These are phyloP conservation scores for Aplidium turbinatum DNA, from an alignment of 23 tunicate species.

Conservation along the genomic window DNA sequence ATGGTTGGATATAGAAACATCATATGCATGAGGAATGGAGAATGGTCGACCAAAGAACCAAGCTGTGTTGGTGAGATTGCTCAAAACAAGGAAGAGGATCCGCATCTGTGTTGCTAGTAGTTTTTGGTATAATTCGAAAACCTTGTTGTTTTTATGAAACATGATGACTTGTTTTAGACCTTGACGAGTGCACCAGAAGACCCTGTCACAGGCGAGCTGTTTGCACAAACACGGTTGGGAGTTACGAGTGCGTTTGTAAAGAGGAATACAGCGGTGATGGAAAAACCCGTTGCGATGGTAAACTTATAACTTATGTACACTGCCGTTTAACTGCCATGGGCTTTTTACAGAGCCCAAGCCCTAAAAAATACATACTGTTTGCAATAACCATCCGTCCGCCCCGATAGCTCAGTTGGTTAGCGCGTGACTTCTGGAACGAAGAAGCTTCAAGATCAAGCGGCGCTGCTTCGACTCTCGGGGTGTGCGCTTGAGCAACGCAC, in stretches of 20 bases:
- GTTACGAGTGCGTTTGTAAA: constrained; percentile 47
- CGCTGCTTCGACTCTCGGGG: too few relatives aligned
- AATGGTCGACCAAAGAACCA: background rate
- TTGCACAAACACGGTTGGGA: constrained; percentile 47
- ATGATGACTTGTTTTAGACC: constrained; percentile 17
- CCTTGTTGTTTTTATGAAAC: background rate
- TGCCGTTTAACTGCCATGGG: too few relatives aligned
- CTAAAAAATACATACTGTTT: too few relatives aligned
- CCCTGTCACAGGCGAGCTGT: constrained; percentile 43
- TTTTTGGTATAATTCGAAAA: too few relatives aligned
- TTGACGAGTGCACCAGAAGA: constrained; percentile 40
- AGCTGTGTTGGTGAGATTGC: constrained; percentile 16
- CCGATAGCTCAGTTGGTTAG: too few relatives aligned
- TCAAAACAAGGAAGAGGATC: too few relatives aligned
- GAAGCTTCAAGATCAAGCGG: too few relatives aligned
- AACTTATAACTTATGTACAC: background rate
- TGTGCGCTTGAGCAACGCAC: too few relatives aligned
- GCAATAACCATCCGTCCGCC: too few relatives aligned
- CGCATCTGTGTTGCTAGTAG: too few relatives aligned
- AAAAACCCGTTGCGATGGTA: constrained; percentile 18
- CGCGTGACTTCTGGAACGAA: too few relatives aligned
- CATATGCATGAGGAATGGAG: background rate
- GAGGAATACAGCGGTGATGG: constrained; percentile 63
- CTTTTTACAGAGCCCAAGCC: too few relatives aligned
- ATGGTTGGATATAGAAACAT: background rate